Conservation (phyloP, 2,113 vertebrate genomes). For the Chloropsis hardwickii region DNA sequence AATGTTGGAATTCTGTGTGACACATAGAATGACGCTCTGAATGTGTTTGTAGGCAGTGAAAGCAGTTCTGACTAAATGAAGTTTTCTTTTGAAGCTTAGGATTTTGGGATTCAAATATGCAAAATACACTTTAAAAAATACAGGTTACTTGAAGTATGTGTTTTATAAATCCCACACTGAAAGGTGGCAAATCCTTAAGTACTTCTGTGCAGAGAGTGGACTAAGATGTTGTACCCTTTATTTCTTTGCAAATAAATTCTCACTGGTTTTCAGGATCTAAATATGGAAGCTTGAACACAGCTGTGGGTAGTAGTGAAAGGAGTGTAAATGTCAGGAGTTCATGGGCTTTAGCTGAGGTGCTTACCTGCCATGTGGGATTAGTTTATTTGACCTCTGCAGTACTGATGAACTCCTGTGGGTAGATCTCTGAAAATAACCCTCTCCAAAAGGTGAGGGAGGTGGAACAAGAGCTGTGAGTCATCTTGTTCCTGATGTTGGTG, state of each 20-base stretch:
- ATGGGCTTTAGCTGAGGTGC: not conserved
- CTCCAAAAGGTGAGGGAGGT: not conserved
- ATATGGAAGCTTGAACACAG: not conserved
- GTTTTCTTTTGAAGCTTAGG: not conserved
- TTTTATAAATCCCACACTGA: not conserved
- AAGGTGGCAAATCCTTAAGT: not conserved
- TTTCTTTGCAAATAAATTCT: not conserved
- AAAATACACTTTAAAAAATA: not conserved
- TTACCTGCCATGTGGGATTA: fast-evolving
- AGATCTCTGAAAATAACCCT: not conserved
- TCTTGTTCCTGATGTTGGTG: not conserved
- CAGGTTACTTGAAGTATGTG: not conserved
- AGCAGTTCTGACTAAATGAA: not conserved
- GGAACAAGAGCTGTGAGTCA: not conserved
- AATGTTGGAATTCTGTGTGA: not conserved
- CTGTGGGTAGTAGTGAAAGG: not conserved
- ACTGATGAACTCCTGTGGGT: not conserved
- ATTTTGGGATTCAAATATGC: not conserved
- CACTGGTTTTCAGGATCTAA: not conserved
- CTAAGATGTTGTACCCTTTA: not conserved
- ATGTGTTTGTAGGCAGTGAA: not conserved
- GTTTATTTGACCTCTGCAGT: not conserved
- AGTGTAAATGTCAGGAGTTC: not conserved
- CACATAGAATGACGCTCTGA: not conserved
- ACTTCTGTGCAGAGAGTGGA: not conserved